Base-by-base conservation (phyloP, 2,888 invertebrate species). In the Euphydryas editha region DNA sequence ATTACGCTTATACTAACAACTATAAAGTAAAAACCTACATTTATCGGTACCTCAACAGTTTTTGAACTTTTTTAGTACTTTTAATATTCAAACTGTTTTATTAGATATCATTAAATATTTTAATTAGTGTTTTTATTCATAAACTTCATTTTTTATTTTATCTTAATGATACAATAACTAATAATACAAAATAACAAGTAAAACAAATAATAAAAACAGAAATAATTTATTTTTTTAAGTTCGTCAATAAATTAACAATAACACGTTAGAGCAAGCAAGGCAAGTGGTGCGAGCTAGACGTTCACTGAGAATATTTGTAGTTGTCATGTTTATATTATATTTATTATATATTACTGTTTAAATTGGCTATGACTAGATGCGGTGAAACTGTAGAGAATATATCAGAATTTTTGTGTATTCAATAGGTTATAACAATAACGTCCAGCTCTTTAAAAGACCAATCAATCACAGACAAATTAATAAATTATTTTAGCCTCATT, bases 171-270 rank as follows among this genome's bases (percentile, higher is more conserved):
- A 44, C 11, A 51, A 24, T 15, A 24, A 24, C 10, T 24, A 51
- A 17, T 36, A 36, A 4, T 47, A 15, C 18, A 17, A 15, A 8
- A 61, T 46, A n/a, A 56, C 20, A n/a, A 15, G 24, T 55, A 69
- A 49, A 39, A 57, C 70, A 30, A 44, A 51, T 39, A 60, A 17
- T 62, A 59, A 73, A 77, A 76, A 75, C 76, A 78, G 62, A 67
- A 78, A 80, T 80, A 78, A 79, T 82, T 81, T 82, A 79, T 78
- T 80, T n/a, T n/a, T 73, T 69, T 70, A 76, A 68, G 74, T 64
- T 72, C 46, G 66, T 72, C 73, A 73, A 61, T 77, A 77, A 76
- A 73, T 75, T 59, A 76, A 74, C 71, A 76, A 76, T 74, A 77
- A 75, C 75, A 76, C 59, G 65, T 59, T 62, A 73, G 72, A 74